Base-by-base conservation (phyloP, 1,140 invertebrate genomes). In the Spodoptera litura region DNA sequence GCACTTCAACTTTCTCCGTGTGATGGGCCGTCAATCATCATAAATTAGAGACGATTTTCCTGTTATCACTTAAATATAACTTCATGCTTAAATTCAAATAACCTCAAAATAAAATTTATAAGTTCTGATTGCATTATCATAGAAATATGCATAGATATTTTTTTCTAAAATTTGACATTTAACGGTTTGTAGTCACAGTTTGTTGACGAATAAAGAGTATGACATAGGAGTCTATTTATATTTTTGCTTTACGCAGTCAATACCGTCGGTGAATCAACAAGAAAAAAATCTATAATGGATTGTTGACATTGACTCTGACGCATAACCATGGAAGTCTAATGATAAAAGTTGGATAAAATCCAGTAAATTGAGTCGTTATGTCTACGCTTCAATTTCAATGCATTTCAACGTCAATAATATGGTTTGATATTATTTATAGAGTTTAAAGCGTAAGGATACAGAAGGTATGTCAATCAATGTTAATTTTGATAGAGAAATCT, bases 1-100 rank as follows among this genome's bases (percentile, higher is more conserved):
- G 82, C 90, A 88, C 87, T 87, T 81, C 73, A 88, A 91, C 92
- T 93, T 93, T 93, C 92, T 92, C 91, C 89, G 70, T 82, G 58
- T 86, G 92, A 91, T 91, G 88, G 88, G 85, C 87, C 88, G 88
- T 91, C 91, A 91, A 91, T 90, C 87, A 89, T 86, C 80, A 83
- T 89, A 87, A 86, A 87, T 88, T 86, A 87, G 79, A 88, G 83
- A 81, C 78, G 79, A 87, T 89, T 89, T 90, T 89, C 88, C 85
- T 87, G 85, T 90, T 86, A 88, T 85, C 87, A 88, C 84, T 83
- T 83, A 78, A 73, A 79, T 82, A 86, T 70, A 86, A 77, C 70
- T 75, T 81, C 56, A 56, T 55, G 59, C 61, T 55, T 71, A 72
- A 38, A 31, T 62, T 64, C 73, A 62, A 8, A 12, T 61, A 27